Conservation (phyloP, 2,797 vertebrate species). For the Paguma larvata region DNA sequence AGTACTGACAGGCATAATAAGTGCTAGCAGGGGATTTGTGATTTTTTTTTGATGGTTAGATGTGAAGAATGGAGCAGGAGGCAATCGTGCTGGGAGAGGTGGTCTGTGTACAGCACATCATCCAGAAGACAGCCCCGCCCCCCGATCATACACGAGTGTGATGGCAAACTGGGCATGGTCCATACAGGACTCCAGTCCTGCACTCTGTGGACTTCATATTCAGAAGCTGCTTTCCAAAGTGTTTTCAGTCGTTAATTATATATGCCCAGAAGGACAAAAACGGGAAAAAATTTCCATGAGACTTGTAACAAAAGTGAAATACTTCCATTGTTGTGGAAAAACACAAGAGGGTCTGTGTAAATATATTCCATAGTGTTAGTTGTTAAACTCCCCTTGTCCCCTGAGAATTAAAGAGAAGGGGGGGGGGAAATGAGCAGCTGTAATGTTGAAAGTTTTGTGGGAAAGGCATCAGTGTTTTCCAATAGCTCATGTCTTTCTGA, state of each 20-base stretch:
- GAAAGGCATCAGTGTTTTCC: not conserved
- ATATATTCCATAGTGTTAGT: not conserved
- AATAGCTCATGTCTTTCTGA: slow-evolving; percentile 61
- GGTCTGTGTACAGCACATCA: not conserved
- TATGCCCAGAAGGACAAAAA: not conserved
- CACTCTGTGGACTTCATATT: not conserved
- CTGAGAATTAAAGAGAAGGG: not conserved
- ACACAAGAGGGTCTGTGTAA: not conserved
- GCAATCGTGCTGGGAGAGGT: not conserved
- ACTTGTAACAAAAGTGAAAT: not conserved
- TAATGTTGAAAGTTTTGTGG: not conserved
- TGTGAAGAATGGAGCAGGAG: not conserved
- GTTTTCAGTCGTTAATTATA: not conserved
- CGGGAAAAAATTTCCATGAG: not conserved
- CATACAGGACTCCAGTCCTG: not conserved
- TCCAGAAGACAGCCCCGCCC: not conserved
- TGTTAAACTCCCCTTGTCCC: not conserved
- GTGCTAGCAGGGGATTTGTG: not conserved
- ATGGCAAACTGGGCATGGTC: not conserved
- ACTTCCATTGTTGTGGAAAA: not conserved
- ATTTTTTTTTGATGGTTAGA: not conserved
- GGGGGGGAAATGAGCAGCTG: not conserved
- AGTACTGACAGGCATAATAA: not conserved
- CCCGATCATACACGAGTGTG: not conserved
- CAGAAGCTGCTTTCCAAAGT: not conserved